These are phyloP conservation scores for Xestoiulus laeticollis DNA, from an alignment of 2,888 invertebrate genomes.

Conservation along the genomic window DNA sequence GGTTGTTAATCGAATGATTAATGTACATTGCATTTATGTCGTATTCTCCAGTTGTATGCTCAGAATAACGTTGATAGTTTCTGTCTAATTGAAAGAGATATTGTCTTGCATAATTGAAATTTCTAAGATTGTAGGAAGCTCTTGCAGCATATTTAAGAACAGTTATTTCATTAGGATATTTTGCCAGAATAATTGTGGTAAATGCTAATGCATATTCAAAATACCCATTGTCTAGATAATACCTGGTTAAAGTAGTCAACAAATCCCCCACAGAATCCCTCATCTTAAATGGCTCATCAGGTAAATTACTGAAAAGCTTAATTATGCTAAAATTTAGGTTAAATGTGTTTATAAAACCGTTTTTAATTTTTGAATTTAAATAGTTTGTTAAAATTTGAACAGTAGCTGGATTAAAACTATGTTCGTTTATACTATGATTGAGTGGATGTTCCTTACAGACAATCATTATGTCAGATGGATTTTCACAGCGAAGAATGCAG, in stretches of 20 bases:
- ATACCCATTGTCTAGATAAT: background rate
- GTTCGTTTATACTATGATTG: background rate
- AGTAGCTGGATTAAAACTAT: no score
- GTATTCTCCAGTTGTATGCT: background rate
- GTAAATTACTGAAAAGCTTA: no score
- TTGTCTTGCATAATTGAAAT: background rate
- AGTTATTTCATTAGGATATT: background rate
- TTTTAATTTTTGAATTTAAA: background rate
- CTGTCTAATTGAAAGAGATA: background rate
- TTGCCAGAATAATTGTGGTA: background rate
- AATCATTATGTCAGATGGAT: conserved; percentile 20
- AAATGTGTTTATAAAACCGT: no score
- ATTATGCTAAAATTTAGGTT: no score
- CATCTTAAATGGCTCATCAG: background rate
- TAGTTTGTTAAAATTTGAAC: background rate
- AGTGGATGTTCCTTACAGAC: background rate
- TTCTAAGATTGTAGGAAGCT: background rate
- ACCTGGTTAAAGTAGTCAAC: no score
- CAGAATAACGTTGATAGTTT: background rate
- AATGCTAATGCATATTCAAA: background rate
- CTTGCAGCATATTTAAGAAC: background rate
- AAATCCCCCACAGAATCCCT: no score
- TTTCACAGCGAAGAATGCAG: background rate
- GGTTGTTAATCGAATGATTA: no score
- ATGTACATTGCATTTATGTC: background rate